These are phyloP conservation scores for Ophiodon elongatus DNA, from an alignment of 2,113 vertebrate genomes.

Conservation along the genomic window DNA sequence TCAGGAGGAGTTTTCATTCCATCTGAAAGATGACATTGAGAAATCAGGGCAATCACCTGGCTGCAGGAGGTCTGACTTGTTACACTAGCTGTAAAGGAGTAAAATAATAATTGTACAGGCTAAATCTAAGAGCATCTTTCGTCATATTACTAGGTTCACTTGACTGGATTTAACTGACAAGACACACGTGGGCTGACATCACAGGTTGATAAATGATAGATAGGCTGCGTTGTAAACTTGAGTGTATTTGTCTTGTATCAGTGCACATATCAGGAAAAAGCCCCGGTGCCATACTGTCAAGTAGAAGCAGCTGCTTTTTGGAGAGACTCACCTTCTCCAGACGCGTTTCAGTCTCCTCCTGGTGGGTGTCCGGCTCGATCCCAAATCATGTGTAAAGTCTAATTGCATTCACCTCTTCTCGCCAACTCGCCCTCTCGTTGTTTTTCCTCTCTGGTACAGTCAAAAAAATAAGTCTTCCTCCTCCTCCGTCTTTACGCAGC, in stretches of 20 bases:
- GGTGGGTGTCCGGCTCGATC: not conserved
- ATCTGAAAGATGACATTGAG: not conserved
- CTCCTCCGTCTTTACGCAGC: constrained; percentile 16
- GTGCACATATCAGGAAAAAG: not conserved
- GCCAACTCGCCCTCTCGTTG: not conserved
- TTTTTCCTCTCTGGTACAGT: not conserved
- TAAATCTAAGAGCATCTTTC: not conserved
- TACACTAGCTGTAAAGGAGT: not conserved
- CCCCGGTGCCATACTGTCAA: not conserved
- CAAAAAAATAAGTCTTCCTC: constrained; percentile 12
- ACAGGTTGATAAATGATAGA: constrained; percentile 47
- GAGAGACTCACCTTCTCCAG: constrained; percentile 58
- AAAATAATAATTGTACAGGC: not conserved
- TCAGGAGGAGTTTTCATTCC: not conserved
- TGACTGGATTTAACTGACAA: not conserved
- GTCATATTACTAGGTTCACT: not conserved
- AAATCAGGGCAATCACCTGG: not conserved
- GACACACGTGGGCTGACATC: not conserved
- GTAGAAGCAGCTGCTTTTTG: not conserved
- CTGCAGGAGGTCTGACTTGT: not conserved
- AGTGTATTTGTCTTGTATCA: not conserved
- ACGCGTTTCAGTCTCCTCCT: not conserved
- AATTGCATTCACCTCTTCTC: not conserved
- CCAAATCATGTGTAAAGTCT: not conserved
- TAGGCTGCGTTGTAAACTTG: not conserved